phyloP scores from a whole-genome alignment of 1,140 invertebrate species.

The Anastatus disparis region DNA sequence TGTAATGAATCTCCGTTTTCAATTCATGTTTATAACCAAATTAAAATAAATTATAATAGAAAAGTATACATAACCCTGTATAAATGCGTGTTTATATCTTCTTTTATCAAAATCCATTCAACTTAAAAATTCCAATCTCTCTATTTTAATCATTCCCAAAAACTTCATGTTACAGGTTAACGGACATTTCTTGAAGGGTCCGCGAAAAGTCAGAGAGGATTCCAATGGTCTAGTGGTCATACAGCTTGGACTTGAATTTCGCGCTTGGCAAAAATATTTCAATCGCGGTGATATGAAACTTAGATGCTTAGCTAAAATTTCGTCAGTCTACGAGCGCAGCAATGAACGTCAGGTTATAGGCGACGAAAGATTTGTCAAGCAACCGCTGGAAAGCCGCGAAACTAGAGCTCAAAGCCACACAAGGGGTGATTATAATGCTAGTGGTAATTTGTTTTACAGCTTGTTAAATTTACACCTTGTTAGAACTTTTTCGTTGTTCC shows the following conservation, averaged over 20 bases:
- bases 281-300: slow-evolving; percentile 84
- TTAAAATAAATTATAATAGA: too few species aligned
- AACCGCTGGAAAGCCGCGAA: slow-evolving; percentile 73
- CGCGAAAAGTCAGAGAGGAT: slow-evolving; percentile 48
- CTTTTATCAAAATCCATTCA: too few species aligned
- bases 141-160: too few species aligned
- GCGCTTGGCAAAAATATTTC: slow-evolving; percentile 80
- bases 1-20: too few species aligned
- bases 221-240: slow-evolving; percentile 76
- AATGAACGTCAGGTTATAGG: slow-evolving; percentile 86
- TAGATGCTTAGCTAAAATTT: slow-evolving; percentile 88
- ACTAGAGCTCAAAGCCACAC: slow-evolving; percentile 64
- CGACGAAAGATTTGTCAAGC: slow-evolving; percentile 71
- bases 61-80: too few species aligned
- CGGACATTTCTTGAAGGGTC: slow-evolving; percentile 65
- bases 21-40: too few species aligned
- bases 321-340: slow-evolving; percentile 82
- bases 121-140: too few species aligned
- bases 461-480: too few species aligned
- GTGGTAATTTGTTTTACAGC: slow-evolving; percentile 44
- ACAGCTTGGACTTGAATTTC: slow-evolving; percentile 78
- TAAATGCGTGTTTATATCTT: too few species aligned
- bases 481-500: too few species aligned
- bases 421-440: slow-evolving; percentile 51
- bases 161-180: slow-evolving; percentile 68